phyloP scores from a whole-genome alignment of 2,888 invertebrate genomes.

The Amphipyra berbera region DNA sequence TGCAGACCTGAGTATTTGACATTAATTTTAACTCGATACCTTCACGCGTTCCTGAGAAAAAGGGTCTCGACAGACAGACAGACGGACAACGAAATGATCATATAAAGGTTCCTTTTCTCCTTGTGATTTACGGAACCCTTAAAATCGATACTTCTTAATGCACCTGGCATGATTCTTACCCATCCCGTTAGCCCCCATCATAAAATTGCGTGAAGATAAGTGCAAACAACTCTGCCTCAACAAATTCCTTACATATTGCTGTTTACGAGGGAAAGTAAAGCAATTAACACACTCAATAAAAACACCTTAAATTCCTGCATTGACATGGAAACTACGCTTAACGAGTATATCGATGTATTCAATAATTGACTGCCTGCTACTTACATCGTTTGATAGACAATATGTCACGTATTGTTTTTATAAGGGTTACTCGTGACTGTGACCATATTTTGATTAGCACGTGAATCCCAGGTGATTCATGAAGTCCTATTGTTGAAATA shows the following conservation, averaged over 20 bases:
- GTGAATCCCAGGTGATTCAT: slow-evolving; percentile 46
- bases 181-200: slow-evolving; percentile 6
- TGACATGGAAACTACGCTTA: slow-evolving; percentile 26
- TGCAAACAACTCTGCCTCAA: slow-evolving; percentile 24
- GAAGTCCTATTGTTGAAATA: slow-evolving; percentile 6
- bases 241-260: slow-evolving; percentile 17
- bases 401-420: slow-evolving; percentile 56
- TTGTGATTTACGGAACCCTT: too few relatives aligned
- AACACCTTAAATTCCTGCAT: slow-evolving; percentile 36
- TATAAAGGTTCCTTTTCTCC: too few relatives aligned
- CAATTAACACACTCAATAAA: slow-evolving; percentile 23
- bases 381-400: slow-evolving; percentile 7
- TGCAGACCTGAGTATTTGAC: too few relatives aligned
- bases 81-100: too few relatives aligned
- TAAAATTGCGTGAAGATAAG: slow-evolving; percentile 23
- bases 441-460: slow-evolving; percentile 33
- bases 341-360: slow-evolving; percentile 27
- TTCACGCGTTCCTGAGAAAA: too few relatives aligned
- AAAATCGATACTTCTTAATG: too few relatives aligned
- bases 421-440: slow-evolving; percentile 17
- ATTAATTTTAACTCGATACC: too few relatives aligned
- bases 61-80: too few relatives aligned
- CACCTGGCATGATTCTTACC: background rate
- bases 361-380: slow-evolving; percentile 17
- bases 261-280: slow-evolving; percentile 41